These are phyloP conservation scores for Brachyalestes nurse DNA, from an alignment of 2,797 vertebrate species.

Conservation along the genomic window DNA sequence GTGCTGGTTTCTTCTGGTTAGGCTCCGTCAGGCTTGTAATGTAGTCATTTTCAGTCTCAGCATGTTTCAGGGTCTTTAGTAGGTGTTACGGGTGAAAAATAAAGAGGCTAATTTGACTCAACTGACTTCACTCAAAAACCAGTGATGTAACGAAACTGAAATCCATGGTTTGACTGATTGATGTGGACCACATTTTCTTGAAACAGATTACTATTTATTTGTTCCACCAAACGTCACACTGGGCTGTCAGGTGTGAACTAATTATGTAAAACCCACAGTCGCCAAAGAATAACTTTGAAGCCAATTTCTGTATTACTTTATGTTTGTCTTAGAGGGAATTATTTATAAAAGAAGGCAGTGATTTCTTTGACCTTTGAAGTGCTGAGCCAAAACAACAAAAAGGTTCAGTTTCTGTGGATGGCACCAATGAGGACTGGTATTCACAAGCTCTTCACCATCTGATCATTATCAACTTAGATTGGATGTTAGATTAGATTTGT, in stretches of 20 bases:
- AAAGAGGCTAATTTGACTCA: too few relatives aligned
- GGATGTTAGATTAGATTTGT: too few relatives aligned
- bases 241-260: not conserved
- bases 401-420: not conserved
- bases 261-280: not conserved
- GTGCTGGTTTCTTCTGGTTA: too few relatives aligned
- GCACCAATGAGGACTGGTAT: too few relatives aligned
- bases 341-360: not conserved
- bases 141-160: not conserved
- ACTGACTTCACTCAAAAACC: too few relatives aligned
- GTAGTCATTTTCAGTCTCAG: too few relatives aligned
- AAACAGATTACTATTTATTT: not conserved
- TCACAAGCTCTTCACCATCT: too few relatives aligned
- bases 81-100: too few relatives aligned
- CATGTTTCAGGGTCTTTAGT: too few relatives aligned
- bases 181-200: too few relatives aligned
- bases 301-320: not conserved
- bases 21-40: too few relatives aligned
- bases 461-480: too few relatives aligned
- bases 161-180: not conserved
- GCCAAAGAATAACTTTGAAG: not conserved
- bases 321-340: not conserved
- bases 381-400: not conserved
- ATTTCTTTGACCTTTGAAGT: not conserved
- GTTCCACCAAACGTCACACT: not conserved